Evolutionary conservation across 2,888 invertebrate genomes (phyloP).

Genomic region (Tipula lateralis): DNA sequence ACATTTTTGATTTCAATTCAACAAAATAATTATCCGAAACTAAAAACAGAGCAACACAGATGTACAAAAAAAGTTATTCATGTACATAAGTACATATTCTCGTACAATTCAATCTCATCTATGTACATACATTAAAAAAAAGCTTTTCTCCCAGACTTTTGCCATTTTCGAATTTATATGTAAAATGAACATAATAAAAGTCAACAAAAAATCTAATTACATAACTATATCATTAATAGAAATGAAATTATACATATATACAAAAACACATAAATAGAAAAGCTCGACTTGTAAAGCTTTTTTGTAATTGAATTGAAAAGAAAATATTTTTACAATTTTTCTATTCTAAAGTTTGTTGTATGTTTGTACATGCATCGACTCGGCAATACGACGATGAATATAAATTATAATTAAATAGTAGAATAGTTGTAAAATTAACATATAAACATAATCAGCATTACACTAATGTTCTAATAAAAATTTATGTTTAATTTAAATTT

Average conservation of each 20-base stretch:
- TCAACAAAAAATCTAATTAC: background rate
- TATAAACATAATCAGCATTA: conserved; percentile 6
- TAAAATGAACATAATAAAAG: background rate
- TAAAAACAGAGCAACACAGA: background rate
- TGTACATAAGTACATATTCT: background rate
- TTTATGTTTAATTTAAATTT: background rate
- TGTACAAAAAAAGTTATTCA: background rate
- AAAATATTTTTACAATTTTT: background rate
- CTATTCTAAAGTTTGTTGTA: background rate
- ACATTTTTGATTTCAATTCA: background rate
- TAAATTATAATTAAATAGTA: background rate
- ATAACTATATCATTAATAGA: background rate
- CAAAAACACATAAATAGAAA: background rate
- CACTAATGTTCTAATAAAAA: background rate
- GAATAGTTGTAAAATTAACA: background rate
- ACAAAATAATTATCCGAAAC: background rate
- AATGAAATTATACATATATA: background rate
- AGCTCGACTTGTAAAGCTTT: background rate
- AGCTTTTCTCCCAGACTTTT: background rate
- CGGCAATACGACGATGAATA: background rate
- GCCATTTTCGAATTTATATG: background rate
- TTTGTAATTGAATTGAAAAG: background rate
- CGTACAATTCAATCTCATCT: background rate
- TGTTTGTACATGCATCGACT: background rate
- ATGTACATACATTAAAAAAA: too few species aligned